These are phyloP conservation scores for Corythoichthys intestinalis DNA, from an alignment of 2,113 vertebrate genomes.

Conservation along the genomic window DNA sequence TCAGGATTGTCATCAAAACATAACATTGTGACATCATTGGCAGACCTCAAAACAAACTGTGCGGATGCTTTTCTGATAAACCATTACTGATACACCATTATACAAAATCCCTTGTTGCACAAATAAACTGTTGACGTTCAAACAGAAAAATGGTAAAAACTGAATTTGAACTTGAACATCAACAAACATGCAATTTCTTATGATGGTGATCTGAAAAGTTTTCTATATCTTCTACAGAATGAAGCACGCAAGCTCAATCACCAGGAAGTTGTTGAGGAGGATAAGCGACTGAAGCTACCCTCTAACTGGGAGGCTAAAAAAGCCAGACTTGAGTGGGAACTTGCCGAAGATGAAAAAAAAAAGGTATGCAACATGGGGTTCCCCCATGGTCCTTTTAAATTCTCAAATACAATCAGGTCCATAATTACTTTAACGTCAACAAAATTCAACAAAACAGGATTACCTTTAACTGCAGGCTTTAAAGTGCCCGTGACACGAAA, in stretches of 20 bases:
- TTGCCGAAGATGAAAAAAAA: conserved; percentile 84
- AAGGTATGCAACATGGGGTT: conserved; percentile 68
- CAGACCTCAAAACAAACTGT: no score
- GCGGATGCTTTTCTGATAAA: background rate
- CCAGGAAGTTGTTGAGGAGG: conserved; percentile 91
- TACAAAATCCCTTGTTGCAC: no score
- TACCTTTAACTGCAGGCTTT: background rate
- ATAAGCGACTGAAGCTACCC: conserved; percentile 87
- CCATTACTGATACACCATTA: background rate
- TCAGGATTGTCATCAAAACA: background rate
- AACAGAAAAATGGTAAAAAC: no score
- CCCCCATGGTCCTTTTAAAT: background rate
- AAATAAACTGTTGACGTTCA: no score
- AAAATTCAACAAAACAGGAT: background rate
- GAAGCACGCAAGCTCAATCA: conserved; percentile 94
- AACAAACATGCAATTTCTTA: no score
- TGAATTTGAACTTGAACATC: no score
- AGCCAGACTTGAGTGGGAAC: conserved; percentile 88
- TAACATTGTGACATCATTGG: no score
- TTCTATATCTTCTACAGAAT: conserved; percentile 68
- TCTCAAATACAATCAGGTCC: background rate
- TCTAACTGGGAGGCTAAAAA: conserved; percentile 95
- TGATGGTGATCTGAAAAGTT: no score
- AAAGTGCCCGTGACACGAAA: no score
- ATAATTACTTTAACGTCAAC: background rate